phyloP scores from a whole-genome alignment of 2,888 invertebrate genomes.

The Aquatica leii region DNA sequence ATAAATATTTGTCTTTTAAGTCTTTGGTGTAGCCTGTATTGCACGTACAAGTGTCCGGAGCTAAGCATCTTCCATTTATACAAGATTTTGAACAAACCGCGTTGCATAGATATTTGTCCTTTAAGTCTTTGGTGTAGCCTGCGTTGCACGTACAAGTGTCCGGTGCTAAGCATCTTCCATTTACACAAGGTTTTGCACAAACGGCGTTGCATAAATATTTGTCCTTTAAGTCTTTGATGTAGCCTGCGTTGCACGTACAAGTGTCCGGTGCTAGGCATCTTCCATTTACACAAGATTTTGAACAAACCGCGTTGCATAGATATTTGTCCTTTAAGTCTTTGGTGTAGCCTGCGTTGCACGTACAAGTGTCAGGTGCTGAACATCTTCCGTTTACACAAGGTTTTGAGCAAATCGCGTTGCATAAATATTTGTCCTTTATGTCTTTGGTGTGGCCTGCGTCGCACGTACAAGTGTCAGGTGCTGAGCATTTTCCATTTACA shows the following conservation, averaged over 20 bases:
- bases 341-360: slow-evolving; percentile 15
- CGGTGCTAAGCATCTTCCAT: slow-evolving; percentile 41
- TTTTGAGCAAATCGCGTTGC: neutral
- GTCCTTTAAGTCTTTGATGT: neutral
- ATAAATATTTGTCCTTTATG: slow-evolving; percentile 10
- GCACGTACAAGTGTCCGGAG: too few relatives aligned
- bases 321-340: slow-evolving; percentile 34
- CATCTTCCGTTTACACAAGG: slow-evolving; percentile 12
- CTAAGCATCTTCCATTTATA: slow-evolving; percentile 82
- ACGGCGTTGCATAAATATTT: slow-evolving; percentile 29
- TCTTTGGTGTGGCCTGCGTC: too few relatives aligned
- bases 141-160: slow-evolving; percentile 37
- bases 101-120: slow-evolving; percentile 53
- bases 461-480: too few relatives aligned
- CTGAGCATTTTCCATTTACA: slow-evolving; percentile 82
- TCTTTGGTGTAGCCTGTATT: too few relatives aligned
- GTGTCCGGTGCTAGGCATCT: slow-evolving; percentile 71
- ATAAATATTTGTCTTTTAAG: too few relatives aligned
- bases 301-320: slow-evolving; percentile 72
- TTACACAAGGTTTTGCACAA: slow-evolving; percentile 15
- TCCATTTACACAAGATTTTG: slow-evolving; percentile 73
- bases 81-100: slow-evolving; percentile 63
- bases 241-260: slow-evolving; percentile 58
- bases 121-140: slow-evolving; percentile 42
- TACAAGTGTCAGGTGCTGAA: too few relatives aligned